Conservation (phyloP, 30 jellyfish, hydroid and myxozoan genomes). For the Euphysa ruthae region DNA sequence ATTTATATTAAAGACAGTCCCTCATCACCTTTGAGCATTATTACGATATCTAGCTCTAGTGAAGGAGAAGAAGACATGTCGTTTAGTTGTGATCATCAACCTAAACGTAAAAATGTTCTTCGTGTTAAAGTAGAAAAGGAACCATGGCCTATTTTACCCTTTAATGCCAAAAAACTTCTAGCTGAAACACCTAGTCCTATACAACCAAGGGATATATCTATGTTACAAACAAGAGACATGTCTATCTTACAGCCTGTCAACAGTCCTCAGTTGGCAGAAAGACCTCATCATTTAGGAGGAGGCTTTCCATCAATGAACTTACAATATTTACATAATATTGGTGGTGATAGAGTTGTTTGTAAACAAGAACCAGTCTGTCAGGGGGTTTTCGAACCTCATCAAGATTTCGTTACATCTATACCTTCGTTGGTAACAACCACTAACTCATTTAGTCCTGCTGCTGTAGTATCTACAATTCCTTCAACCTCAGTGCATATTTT, state of each 20-base stretch:
- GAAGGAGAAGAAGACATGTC: slow-evolving; percentile 58
- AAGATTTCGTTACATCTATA: not conserved
- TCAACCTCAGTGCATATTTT: slow-evolving; percentile 59
- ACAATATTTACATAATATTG: not conserved
- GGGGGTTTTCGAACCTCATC: slow-evolving; percentile 2
- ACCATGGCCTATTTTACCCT: not conserved
- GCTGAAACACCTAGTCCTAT: slow-evolving; percentile 26
- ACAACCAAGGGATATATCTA: not conserved
- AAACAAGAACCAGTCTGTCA: slow-evolving; percentile 4
- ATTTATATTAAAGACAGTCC: slow-evolving; percentile 79
- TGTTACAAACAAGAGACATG: too few species aligned
- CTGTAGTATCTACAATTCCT: slow-evolving; percentile 59
- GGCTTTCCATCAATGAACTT: not conserved
- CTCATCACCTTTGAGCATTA: slow-evolving; percentile 66
- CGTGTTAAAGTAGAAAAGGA: not conserved
- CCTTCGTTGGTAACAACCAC: not conserved
- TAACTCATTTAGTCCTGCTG: slow-evolving; percentile 57
- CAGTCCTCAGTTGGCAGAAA: not conserved
- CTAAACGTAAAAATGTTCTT: not conserved
- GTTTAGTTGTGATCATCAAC: not conserved
- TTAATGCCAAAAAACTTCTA: not conserved
- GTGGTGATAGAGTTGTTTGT: not conserved
- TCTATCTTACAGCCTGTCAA: not conserved
- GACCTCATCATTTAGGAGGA: not conserved
- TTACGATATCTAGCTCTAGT: slow-evolving; percentile 83